These are phyloP conservation scores for Allolobophora icterica DNA, from an alignment of 2,888 invertebrate genomes.

Conservation along the genomic window DNA sequence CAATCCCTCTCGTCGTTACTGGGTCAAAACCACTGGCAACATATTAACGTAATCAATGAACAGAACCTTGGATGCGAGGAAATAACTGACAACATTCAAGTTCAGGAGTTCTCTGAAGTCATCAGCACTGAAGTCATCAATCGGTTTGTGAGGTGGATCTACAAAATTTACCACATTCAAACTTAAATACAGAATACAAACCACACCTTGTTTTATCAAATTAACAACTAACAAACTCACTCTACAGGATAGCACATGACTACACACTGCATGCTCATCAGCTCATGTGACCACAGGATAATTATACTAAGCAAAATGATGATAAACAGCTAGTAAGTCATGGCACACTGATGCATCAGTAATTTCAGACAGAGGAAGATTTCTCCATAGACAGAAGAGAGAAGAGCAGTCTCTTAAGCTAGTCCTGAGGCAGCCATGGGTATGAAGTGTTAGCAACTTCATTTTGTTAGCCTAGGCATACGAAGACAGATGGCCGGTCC, in stretches of 20 bases:
- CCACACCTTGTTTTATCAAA: not conserved
- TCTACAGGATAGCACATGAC: not conserved
- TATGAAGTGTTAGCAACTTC: too few relatives aligned
- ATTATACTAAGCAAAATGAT: not conserved
- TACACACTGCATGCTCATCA: not conserved
- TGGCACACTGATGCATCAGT: not conserved
- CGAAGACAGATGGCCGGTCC: too few relatives aligned
- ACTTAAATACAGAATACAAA: not conserved
- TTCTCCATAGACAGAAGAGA: too few relatives aligned
- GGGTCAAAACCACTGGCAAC: too few relatives aligned
- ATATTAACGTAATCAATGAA: not conserved
- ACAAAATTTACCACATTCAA: slow-evolving; percentile 37
- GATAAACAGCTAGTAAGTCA: not conserved
- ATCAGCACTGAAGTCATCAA: slow-evolving; percentile 59
- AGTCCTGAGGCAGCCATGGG: too few relatives aligned
- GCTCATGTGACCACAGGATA: not conserved
- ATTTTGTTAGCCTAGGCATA: too few relatives aligned
- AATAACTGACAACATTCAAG: slow-evolving; percentile 60
- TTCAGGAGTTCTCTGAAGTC: slow-evolving; percentile 57
- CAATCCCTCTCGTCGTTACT: too few relatives aligned
- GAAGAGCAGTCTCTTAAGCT: too few relatives aligned
- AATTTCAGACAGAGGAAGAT: not conserved
- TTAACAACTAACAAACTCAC: not conserved
- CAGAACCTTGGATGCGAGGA: slow-evolving; percentile 58
- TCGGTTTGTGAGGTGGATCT: slow-evolving; percentile 58